Conservation (phyloP, 1,140 invertebrate species). For the Papilio glaucus region DNA sequence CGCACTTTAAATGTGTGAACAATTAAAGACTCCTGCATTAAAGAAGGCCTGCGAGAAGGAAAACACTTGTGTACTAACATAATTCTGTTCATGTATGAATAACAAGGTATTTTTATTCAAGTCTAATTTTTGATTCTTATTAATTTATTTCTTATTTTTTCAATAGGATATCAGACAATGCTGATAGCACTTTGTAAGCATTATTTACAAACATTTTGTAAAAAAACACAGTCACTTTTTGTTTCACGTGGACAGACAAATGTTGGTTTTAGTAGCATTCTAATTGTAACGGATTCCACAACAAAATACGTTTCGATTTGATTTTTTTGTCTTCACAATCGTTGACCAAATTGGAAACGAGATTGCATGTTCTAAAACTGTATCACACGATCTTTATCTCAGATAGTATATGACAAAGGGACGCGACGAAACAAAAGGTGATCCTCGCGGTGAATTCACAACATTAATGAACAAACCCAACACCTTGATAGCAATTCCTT, state of each 20-base stretch:
- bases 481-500: slow-evolving; percentile 47
- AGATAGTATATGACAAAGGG: slow-evolving; percentile 29
- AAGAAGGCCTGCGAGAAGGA: no score
- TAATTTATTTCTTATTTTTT: no score
- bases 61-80: no score
- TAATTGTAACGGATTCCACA: background rate
- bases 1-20: no score
- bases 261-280: background rate
- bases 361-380: slow-evolving; percentile 44
- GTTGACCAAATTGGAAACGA: slow-evolving; percentile 48
- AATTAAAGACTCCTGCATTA: no score
- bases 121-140: no score
- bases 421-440: slow-evolving; percentile 17
- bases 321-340: slow-evolving; percentile 42
- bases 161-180: no score
- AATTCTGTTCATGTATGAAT: no score
- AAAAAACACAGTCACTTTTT: background rate
- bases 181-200: no score
- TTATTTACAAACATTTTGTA: no score
- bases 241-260: background rate
- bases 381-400: slow-evolving; percentile 38
- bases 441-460: slow-evolving; percentile 19
- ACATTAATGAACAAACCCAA: slow-evolving; percentile 47
- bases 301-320: background rate
- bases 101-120: no score